phyloP scores from a whole-genome alignment of 2,113 vertebrate genomes.

The Proteles cristata region DNA sequence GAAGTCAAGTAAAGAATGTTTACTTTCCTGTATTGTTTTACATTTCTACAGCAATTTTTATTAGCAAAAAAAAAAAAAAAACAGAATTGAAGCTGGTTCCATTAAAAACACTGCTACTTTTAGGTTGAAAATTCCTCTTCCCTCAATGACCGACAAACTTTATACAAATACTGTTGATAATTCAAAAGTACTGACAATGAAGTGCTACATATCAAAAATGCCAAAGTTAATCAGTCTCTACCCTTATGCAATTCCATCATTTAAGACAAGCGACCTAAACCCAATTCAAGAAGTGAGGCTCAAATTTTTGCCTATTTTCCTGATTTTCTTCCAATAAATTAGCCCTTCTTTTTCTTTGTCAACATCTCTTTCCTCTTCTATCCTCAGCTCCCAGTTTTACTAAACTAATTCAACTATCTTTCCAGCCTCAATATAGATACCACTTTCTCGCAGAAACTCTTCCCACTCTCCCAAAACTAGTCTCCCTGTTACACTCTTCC shows the following conservation, averaged over 20 bases:
- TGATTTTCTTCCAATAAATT: not conserved
- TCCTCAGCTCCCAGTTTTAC: not conserved
- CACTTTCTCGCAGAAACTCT: not conserved
- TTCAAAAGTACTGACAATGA: conserved; percentile 12
- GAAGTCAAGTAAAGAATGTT: not conserved
- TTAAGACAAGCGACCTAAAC: conserved; percentile 39
- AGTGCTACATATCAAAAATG: not conserved
- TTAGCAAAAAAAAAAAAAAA: not conserved
- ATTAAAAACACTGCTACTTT: not conserved
- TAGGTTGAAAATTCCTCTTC: not conserved
- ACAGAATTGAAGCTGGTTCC: not conserved
- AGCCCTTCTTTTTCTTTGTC: not conserved
- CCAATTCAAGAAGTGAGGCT: not conserved
- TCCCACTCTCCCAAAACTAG: not conserved
- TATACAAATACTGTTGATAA: not conserved
- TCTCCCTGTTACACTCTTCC: not conserved
- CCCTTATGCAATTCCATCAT: not conserved
- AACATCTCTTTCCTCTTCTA: not conserved
- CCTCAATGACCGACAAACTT: not conserved
- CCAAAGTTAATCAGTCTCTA: not conserved
- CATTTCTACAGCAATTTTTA: conserved; percentile 20
- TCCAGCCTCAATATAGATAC: not conserved
- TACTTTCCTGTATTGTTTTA: not conserved
- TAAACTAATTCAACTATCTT: not conserved
- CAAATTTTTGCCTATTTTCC: not conserved